A percentile compares a stretch with the other conserved stretches of the same genome.
Evolutionary conservation across 2,113 vertebrate species (phyloP).

Genomic region (Rhagologus leucostigma): DNA sequence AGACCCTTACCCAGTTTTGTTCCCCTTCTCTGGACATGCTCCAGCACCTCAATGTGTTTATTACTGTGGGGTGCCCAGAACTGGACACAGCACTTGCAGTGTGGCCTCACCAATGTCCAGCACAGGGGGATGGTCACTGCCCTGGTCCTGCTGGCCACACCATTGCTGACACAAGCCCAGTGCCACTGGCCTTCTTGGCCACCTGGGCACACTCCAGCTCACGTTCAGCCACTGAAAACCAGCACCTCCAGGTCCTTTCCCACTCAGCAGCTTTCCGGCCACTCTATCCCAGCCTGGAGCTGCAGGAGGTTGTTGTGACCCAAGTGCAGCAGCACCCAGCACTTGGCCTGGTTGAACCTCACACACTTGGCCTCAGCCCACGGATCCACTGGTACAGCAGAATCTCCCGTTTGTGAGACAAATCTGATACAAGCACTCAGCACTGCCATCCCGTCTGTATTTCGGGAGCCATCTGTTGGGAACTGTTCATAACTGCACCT

Average conservation of each 20-base stretch:
- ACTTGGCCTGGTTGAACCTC: not conserved
- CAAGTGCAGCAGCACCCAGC: not conserved
- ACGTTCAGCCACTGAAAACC: fast-evolving
- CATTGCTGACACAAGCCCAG: not conserved
- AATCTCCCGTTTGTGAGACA: not conserved
- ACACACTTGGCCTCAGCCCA: fast-evolving
- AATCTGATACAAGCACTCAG: not conserved
- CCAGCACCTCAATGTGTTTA: not conserved
- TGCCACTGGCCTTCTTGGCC: not conserved
- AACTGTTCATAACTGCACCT: not conserved
- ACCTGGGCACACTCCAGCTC: not conserved
- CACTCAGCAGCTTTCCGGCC: fast-evolving
- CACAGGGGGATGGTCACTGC: fast-evolving
- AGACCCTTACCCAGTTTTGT: not conserved
- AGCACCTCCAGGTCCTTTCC: not conserved
- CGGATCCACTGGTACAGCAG: too few species aligned
- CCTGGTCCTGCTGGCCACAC: not conserved
- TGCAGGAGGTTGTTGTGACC: not conserved
- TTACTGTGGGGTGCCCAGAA: not conserved
- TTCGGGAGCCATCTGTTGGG: not conserved
- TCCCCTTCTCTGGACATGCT: not conserved
- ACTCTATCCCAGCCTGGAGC: not conserved
- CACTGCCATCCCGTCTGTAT: not conserved
- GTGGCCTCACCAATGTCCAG: too few species aligned
- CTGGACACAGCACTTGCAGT: fast-evolving